Evolutionary conservation across 2,888 invertebrate genomes (phyloP).

Genomic region (Halictus quadricinctus): DNA sequence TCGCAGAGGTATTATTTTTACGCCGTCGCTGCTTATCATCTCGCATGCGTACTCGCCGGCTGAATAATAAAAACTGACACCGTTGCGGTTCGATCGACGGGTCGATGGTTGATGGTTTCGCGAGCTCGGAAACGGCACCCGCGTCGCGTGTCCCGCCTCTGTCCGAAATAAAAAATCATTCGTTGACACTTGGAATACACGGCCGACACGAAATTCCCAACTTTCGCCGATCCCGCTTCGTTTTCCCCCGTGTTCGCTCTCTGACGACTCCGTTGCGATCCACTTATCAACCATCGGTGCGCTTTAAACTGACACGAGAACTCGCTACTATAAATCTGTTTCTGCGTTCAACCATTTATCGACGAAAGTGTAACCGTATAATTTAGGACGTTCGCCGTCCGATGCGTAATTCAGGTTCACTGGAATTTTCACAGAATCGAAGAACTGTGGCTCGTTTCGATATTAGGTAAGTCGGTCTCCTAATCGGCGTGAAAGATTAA

Average conservation of each 20-base stretch:
- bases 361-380: background rate
- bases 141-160: background rate
- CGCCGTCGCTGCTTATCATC: conserved; percentile 9
- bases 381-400: background rate
- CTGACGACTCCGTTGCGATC: background rate
- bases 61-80: conserved; percentile 16
- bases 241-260: background rate
- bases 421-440: background rate
- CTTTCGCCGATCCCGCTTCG: background rate
- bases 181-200: background rate
- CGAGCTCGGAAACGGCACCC: background rate
- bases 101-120: background rate
- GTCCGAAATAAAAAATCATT: conserved; percentile 5
- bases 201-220: background rate
- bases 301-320: background rate
- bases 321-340: background rate
- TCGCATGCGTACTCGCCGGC: conserved; percentile 4
- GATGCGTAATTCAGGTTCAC: background rate
- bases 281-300: background rate
- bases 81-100: background rate
- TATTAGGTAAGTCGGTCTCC: too few relatives aligned
- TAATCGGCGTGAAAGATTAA: too few relatives aligned
- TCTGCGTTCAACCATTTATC: background rate
- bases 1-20: background rate
- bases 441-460: background rate